Percentiles rank a stretch among this genome's conserved stretches.
These are phyloP conservation scores for Hyalella azteca DNA, from an alignment of 2,888 invertebrate species.

Conservation along the genomic window DNA sequence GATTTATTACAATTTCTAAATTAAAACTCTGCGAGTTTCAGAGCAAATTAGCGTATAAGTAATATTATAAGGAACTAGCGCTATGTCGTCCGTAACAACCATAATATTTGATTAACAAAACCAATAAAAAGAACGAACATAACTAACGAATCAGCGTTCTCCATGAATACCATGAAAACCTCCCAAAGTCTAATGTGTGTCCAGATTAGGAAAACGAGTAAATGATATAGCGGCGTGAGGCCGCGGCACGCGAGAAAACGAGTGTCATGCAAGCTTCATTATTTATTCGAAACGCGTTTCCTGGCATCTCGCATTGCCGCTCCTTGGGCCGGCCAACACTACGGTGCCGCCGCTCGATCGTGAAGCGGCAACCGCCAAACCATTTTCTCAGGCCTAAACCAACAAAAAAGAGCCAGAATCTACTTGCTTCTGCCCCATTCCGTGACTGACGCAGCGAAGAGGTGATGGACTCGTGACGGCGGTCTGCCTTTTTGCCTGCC, in stretches of 20 bases:
- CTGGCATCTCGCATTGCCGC: conserved; percentile 2
- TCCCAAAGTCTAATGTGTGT: too few species aligned
- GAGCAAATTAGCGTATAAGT: too few species aligned
- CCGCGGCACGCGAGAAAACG: conserved; percentile 29
- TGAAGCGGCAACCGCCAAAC: conserved; percentile 23
- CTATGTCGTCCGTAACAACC: too few species aligned
- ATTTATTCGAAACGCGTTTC: conserved; percentile 30
- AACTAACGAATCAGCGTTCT: too few species aligned
- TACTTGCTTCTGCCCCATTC: conserved; percentile 28
- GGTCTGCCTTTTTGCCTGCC: conserved; percentile 10
- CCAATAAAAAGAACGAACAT: too few species aligned
- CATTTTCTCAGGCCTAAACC: conserved; percentile 36
- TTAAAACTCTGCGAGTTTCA: too few species aligned
- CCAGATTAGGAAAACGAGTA: neutral
- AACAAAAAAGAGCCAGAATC: conserved; percentile 25
- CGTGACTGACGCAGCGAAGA: conserved; percentile 27
- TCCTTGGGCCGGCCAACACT: too few species aligned
- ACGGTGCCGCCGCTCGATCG: too few species aligned
- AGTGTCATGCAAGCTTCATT: conserved; percentile 20
- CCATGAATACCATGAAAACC: too few species aligned
- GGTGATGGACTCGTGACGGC: conserved; percentile 34
- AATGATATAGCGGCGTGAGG: neutral
- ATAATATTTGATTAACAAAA: too few species aligned
- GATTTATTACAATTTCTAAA: too few species aligned
- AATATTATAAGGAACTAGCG: too few species aligned